Percentiles rank a stretch among this genome's conserved stretches.
phyloP scores from a whole-genome alignment of 2,888 invertebrate genomes.

The Caenorhabditis wallacei region DNA sequence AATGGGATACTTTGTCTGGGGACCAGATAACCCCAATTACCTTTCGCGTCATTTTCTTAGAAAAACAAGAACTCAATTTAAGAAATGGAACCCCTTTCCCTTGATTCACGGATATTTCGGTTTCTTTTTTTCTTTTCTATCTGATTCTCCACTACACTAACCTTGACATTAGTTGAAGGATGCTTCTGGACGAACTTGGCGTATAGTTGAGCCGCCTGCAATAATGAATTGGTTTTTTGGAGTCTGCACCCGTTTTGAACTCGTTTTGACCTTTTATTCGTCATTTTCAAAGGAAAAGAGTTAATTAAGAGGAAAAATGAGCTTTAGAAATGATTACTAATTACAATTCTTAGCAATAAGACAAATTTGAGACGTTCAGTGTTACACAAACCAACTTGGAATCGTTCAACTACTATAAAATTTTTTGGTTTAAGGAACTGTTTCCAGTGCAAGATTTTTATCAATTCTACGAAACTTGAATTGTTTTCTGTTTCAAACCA shows the following conservation, averaged over 20 bases:
- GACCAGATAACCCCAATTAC: slow-evolving; percentile 54
- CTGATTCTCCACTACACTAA: slow-evolving; percentile 16
- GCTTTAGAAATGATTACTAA: no score
- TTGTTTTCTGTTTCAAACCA: no score
- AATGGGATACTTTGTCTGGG: slow-evolving; percentile 51
- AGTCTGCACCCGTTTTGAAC: slow-evolving; percentile 4
- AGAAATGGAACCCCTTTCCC: slow-evolving; percentile 35
- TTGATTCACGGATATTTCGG: slow-evolving; percentile 55
- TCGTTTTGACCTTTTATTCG: slow-evolving; percentile 10
- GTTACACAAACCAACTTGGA: no score
- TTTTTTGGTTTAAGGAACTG: no score
- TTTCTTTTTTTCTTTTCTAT: neutral
- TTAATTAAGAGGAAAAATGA: no score
- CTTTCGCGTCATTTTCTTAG: slow-evolving; percentile 9
- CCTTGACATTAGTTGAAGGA: slow-evolving; percentile 65
- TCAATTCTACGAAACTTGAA: no score
- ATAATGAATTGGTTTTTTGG: slow-evolving; percentile 5
- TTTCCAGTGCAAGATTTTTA: no score
- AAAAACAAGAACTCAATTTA: slow-evolving; percentile 51
- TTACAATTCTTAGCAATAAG: no score
- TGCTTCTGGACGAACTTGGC: slow-evolving; percentile 57
- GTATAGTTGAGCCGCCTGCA: slow-evolving; percentile 46
- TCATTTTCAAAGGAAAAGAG: slow-evolving; percentile 14
- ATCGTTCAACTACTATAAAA: no score
- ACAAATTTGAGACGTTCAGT: no score